Evolutionary conservation across 2,888 invertebrate species (phyloP), one percentile per base, ranked within the genome.

Genomic region (Isoperla grammatica): DNA sequence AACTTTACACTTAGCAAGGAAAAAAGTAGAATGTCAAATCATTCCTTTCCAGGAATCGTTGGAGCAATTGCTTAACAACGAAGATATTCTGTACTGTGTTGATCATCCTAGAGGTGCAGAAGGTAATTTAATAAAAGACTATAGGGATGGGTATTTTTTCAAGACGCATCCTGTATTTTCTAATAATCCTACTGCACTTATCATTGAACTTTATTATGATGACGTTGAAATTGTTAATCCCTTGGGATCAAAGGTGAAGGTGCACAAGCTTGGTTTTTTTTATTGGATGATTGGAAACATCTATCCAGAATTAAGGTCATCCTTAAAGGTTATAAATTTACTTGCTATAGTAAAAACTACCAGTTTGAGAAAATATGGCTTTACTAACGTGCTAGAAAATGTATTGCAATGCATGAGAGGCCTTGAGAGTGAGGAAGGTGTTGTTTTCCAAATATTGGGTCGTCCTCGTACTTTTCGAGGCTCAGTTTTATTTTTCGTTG

Each of bases 221-320:
- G 48, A 48, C 11, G 48, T 48, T 19, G 48, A 48, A 23, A 4
- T 19, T 5, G 20, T 11, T 23, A 20, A 48, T 11, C 48, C 48
- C 4, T 48, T 48, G 12, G 48, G 48, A 12, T 48, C 48, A 12
- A 48, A 48, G 13, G 19, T 22, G 8, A 48, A 48, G 22, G n/a
- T 48, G 8, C 48, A 48, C 13, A 48, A 48, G 48, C n/a, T 48
- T 6, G 48, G 48, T 11, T 48, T 48, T 19, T 48, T 48, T 22
- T 48, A 48, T 22, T 48, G 48, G 48, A 12, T 48, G 48, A 11
- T 48, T 11, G 48, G 48, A 2, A 48, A 48, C 13, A 48, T 20
- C 11, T 19, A 48, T 22, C 48, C 48, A 6, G 12, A 19, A 20
- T 20, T 48, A 20, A n/a, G 45, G 13, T 45, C 45, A 15, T 29